These are phyloP conservation scores for Coccyzus lansbergi DNA, from an alignment of 2,797 vertebrate genomes.

Conservation along the genomic window DNA sequence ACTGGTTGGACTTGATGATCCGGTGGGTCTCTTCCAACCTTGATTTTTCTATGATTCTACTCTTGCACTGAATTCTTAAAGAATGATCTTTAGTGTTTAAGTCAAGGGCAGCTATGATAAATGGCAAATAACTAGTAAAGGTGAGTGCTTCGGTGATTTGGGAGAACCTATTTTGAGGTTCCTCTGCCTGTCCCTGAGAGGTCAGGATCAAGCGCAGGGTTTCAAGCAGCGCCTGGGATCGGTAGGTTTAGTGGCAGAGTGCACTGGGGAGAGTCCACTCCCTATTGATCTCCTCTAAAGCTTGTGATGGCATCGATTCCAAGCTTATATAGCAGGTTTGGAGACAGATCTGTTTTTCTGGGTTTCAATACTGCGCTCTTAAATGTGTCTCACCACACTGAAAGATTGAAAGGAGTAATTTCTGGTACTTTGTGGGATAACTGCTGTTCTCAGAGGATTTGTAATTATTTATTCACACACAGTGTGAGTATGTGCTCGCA, in stretches of 20 bases:
- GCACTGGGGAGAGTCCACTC: not conserved
- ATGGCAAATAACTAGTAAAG: not conserved
- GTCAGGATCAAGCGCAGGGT: not conserved
- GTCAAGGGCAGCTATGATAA: not conserved
- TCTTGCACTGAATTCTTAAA: not conserved
- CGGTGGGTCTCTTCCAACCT: too few relatives aligned
- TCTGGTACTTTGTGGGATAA: conserved; percentile 1
- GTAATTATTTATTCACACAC: not conserved
- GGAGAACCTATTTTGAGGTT: not conserved
- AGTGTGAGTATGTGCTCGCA: not conserved
- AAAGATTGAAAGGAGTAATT: conserved; percentile 28
- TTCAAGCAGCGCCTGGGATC: not conserved
- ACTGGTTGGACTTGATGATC: too few relatives aligned
- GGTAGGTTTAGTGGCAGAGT: not conserved
- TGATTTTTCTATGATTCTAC: too few relatives aligned
- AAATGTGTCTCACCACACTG: not conserved
- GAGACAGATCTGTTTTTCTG: not conserved
- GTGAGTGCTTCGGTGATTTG: not conserved
- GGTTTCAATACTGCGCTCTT: not conserved
- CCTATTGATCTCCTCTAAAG: not conserved
- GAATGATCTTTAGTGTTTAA: not conserved
- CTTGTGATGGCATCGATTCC: rapidly evolving
- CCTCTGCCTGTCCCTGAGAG: not conserved
- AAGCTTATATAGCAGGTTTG: not conserved
- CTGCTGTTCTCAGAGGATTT: not conserved